Evolutionary conservation across 1,140 invertebrate species (phyloP).

Genomic region (Ceratoteleas bidentatus): DNA sequence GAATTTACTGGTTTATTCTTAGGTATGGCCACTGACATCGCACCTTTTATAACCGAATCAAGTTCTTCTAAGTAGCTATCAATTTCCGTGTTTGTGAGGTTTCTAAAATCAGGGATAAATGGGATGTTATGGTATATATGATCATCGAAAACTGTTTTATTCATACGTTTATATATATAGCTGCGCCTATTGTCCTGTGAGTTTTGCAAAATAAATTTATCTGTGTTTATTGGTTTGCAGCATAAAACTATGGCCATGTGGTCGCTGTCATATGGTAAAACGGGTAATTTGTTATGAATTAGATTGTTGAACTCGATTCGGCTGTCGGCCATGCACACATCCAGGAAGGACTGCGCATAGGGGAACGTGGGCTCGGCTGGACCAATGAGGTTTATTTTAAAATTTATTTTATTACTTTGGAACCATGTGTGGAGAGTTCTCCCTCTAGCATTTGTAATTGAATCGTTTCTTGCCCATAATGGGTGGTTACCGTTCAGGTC

Average conservation of each 20-base stretch:
- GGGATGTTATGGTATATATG: not conserved
- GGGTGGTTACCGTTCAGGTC: constrained; percentile 6
- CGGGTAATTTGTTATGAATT: not conserved
- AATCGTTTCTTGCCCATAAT: not conserved
- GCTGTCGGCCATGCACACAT: not conserved
- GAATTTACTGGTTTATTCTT: not conserved
- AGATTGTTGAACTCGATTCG: constrained; percentile 4
- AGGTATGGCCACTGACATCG: not conserved
- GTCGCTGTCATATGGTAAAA: constrained; percentile 20
- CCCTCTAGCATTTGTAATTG: not conserved
- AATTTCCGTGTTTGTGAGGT: constrained; percentile 12
- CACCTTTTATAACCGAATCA: not conserved
- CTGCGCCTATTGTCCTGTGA: not conserved
- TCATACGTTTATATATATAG: constrained; percentile 4
- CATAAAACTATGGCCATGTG: not conserved
- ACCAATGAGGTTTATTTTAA: constrained; percentile 16
- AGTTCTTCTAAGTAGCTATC: not conserved
- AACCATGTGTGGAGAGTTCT: not conserved
- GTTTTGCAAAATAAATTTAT: constrained; percentile 4
- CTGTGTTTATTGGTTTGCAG: not conserved
- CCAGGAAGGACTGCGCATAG: not conserved
- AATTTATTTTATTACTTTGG: not conserved
- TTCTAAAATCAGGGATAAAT: not conserved
- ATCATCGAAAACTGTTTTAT: not conserved
- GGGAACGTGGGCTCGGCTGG: not conserved